Evolutionary conservation across 1,140 invertebrate genomes (phyloP).

Genomic region (Solenopsis invicta): DNA sequence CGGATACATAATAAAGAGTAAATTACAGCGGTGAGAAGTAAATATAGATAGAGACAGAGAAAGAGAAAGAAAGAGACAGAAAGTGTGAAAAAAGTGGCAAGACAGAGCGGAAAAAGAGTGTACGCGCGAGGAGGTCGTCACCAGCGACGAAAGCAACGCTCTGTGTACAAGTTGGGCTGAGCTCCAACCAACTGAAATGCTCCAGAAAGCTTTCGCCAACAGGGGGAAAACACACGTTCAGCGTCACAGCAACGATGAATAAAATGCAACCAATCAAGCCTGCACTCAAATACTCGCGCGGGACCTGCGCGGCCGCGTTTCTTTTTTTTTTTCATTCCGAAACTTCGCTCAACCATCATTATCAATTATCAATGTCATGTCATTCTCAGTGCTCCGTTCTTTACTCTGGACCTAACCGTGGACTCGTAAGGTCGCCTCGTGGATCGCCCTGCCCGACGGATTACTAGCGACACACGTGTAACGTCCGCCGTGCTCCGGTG

Average conservation of each 20-base stretch:
- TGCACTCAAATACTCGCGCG: constrained; percentile 69
- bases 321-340: constrained; percentile 66
- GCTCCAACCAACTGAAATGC: constrained; percentile 66
- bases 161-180: constrained; percentile 44
- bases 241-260: constrained; percentile 73
- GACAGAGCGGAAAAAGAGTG: constrained; percentile 17
- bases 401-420: constrained; percentile 86
- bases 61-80: constrained; percentile 65
- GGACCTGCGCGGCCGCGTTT: constrained; percentile 58
- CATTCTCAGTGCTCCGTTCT: constrained; percentile 70
- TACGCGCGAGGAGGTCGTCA: constrained; percentile 68
- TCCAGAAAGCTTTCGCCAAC: constrained; percentile 74
- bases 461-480: constrained; percentile 91
- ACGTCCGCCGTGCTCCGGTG: constrained; percentile 88
- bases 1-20: constrained; percentile 43
- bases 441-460: constrained; percentile 88
- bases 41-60: constrained; percentile 58
- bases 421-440: constrained; percentile 88
- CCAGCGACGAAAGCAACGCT: constrained; percentile 77
- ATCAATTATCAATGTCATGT: constrained; percentile 60
- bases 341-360: constrained; percentile 62
- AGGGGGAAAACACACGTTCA: constrained; percentile 69
- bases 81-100: constrained; percentile 17
- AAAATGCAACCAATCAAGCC: constrained; percentile 75
- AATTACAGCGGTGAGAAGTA: constrained; percentile 64